Conservation (phyloP, 2,797 vertebrate species). For the Hippoglossus hippoglossus region DNA sequence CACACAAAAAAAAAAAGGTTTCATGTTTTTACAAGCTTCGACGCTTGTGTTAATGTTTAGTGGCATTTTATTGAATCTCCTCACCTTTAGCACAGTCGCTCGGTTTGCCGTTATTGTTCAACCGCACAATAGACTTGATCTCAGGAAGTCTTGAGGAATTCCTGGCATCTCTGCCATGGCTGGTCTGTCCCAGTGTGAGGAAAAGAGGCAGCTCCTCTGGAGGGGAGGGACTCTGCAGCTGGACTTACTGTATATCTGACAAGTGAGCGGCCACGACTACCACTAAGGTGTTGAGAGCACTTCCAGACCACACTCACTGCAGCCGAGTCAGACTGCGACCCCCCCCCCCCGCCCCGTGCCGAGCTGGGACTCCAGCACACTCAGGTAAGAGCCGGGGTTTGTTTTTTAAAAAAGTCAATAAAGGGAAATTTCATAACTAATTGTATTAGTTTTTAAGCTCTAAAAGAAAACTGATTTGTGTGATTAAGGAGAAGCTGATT, state of each 20-base stretch:
- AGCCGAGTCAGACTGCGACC: conserved; percentile 4
- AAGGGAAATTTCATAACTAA: neutral
- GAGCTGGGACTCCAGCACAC: neutral
- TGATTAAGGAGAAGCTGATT: neutral
- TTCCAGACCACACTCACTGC: neutral
- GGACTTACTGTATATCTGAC: conserved; percentile 48
- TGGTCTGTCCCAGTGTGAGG: neutral
- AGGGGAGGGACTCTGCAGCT: conserved; percentile 39
- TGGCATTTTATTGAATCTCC: neutral
- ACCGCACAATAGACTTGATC: conserved; percentile 46
- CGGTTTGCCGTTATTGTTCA: conserved; percentile 36
- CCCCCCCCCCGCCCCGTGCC: too few species aligned
- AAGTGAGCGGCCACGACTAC: neutral
- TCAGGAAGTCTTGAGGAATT: conserved; percentile 69
- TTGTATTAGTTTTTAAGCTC: neutral
- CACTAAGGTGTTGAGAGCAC: conserved; percentile 34
- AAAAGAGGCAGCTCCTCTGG: conserved; percentile 33
- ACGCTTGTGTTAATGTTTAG: neutral
- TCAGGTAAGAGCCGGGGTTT: conserved; percentile 48
- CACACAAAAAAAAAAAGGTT: neutral
- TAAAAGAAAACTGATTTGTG: too few species aligned
- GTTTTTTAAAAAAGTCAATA: neutral
- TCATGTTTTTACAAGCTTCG: neutral
- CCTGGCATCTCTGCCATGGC: conserved; percentile 21
- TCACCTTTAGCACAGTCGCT: neutral